These are phyloP conservation scores for Erythrolamprus reginae DNA, from an alignment of 2,113 vertebrate genomes.

Conservation along the genomic window DNA sequence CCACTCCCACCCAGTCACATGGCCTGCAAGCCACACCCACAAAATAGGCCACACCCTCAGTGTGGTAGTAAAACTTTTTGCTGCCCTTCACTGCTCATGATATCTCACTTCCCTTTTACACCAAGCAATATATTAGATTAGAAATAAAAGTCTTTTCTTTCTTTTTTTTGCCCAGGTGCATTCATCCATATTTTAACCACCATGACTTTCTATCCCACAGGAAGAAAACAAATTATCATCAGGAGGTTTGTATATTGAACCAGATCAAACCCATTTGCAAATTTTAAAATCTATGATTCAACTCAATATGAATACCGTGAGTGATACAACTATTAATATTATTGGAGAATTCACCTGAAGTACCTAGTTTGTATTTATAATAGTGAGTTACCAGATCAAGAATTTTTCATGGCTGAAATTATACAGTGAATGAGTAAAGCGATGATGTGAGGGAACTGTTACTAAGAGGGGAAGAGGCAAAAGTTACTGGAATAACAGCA, in stretches of 20 bases:
- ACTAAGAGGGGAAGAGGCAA: conserved; percentile 57
- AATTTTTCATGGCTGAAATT: conserved; percentile 58
- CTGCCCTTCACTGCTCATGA: no score
- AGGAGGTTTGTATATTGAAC: not conserved
- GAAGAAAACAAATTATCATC: conserved; percentile 21
- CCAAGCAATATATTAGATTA: not conserved
- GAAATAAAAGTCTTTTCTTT: not conserved
- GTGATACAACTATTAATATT: not conserved
- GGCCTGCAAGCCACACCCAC: no score
- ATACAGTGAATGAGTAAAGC: conserved; percentile 63
- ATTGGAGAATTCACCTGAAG: conserved; percentile 24
- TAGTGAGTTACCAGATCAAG: conserved; percentile 52
- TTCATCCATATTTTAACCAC: not conserved
- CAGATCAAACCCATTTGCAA: conserved; percentile 17
- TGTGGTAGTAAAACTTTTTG: no score
- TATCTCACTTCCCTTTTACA: not conserved
- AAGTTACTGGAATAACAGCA: conserved; percentile 59
- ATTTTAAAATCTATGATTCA: not conserved
- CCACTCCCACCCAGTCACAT: no score
- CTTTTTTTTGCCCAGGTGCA: not conserved
- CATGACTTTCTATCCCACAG: not conserved
- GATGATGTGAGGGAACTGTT: conserved; percentile 55
- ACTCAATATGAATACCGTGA: not conserved
- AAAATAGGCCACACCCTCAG: no score
- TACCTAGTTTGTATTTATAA: conserved; percentile 39